A percentile compares a stretch with the other conserved stretches of the same genome.
These are phyloP conservation scores for Leuciscus waleckii DNA, from an alignment of 2,797 vertebrate genomes.

Conservation along the genomic window DNA sequence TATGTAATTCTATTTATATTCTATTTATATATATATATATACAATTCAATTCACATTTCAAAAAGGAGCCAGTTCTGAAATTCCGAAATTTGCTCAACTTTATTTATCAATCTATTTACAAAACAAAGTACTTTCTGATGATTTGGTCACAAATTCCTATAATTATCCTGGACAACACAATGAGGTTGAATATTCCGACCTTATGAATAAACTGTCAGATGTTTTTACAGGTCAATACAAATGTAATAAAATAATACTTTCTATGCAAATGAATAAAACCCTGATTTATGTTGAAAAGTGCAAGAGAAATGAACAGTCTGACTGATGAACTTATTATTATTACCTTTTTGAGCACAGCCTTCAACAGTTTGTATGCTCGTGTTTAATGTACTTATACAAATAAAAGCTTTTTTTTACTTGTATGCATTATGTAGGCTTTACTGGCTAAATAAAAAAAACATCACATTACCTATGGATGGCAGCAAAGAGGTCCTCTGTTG, in stretches of 20 bases:
- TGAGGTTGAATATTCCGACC: not conserved
- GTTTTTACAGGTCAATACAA: conserved; percentile 17
- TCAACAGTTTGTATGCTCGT: not conserved
- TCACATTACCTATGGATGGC: conserved; percentile 91
- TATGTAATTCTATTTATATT: not conserved
- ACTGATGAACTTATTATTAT: no score
- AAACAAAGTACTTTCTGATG: not conserved
- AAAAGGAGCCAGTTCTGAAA: not conserved
- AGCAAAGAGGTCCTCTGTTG: conserved; percentile 93
- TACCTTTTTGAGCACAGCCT: not conserved
- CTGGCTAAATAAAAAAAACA: conserved; percentile 1
- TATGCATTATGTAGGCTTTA: not conserved
- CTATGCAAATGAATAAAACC: not conserved
- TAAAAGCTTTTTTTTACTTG: not conserved
- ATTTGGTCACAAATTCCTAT: not conserved
- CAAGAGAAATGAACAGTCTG: not conserved
- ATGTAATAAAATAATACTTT: not conserved
- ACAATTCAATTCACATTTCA: not conserved
- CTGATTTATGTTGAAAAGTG: not conserved
- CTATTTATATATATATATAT: not conserved
- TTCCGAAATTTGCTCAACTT: not conserved
- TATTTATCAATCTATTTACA: not conserved
- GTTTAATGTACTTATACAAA: conserved; percentile 3
- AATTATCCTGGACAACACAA: not conserved
- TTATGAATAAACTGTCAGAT: not conserved